phyloP scores from a whole-genome alignment of 2,888 invertebrate genomes.

The Drosophila picticornis region DNA sequence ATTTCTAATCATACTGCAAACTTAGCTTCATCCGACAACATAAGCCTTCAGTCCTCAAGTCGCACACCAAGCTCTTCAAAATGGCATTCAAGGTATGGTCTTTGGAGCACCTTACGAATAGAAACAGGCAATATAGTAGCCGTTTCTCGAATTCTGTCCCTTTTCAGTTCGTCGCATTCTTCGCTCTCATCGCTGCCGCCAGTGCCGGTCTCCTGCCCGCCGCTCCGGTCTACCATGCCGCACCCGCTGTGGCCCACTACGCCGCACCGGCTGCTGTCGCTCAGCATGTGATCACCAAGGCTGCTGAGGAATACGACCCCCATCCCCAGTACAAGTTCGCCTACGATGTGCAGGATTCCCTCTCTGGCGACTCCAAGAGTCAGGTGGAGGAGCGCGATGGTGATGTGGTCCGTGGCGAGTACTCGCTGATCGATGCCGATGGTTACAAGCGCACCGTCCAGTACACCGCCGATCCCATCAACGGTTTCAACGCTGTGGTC shows the following conservation, averaged over 20 bases:
- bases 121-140: background rate
- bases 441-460: conserved; percentile 83
- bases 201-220: conserved; percentile 72
- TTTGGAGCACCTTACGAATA: background rate
- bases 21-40: conserved; percentile 49
- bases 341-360: conserved; percentile 83
- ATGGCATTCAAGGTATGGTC: conserved; percentile 81
- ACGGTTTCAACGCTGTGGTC: conserved; percentile 84
- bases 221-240: conserved; percentile 60
- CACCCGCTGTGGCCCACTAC: conserved; percentile 51
- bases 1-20: conserved; percentile 67
- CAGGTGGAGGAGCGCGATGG: conserved; percentile 84
- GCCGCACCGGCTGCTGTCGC: conserved; percentile 58
- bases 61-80: conserved; percentile 49
- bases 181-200: conserved; percentile 71
- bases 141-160: background rate
- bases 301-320: conserved; percentile 79
- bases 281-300: conserved; percentile 70
- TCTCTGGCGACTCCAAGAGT: conserved; percentile 84
- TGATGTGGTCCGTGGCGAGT: conserved; percentile 84
- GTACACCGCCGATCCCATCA: conserved; percentile 83
- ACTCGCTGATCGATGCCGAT: conserved; percentile 84
- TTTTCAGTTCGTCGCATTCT: conserved; percentile 65
- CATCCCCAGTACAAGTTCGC: conserved; percentile 84
- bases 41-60: conserved; percentile 34